phyloP scores from a whole-genome alignment of 2,113 vertebrate species.

The Irena cyanogastra region DNA sequence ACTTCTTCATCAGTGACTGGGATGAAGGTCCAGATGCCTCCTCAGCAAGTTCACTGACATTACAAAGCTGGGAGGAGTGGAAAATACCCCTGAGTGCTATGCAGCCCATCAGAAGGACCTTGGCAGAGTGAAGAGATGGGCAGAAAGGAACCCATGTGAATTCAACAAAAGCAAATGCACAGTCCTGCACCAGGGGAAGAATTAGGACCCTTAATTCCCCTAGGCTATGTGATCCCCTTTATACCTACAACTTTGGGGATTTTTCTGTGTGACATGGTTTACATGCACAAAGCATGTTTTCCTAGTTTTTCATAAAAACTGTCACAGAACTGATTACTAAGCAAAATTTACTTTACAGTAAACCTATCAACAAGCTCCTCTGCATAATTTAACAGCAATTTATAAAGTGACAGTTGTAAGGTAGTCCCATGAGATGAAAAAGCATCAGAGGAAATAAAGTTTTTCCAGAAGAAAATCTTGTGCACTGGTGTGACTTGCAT shows the following conservation, averaged over 20 bases:
- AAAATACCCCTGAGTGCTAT: too few species aligned
- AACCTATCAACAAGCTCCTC: neutral
- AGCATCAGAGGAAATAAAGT: neutral
- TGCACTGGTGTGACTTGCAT: neutral
- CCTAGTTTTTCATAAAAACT: neutral
- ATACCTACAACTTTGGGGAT: fast-evolving
- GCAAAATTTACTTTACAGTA: neutral
- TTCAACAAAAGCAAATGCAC: neutral
- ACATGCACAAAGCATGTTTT: neutral
- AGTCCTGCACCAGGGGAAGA: neutral
- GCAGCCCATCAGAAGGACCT: neutral
- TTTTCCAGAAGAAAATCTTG: neutral
- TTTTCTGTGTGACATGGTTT: neutral
- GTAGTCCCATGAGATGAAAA: neutral
- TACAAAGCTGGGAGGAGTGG: neutral
- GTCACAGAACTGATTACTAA: neutral
- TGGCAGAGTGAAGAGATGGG: neutral
- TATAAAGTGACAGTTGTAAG: neutral
- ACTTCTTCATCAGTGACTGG: too few species aligned
- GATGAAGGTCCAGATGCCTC: neutral
- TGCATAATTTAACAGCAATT: neutral
- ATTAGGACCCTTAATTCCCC: neutral
- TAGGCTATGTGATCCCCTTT: neutral
- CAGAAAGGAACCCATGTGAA: neutral
- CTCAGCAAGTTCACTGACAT: neutral